Conservation (phyloP, 2,113 vertebrate species). For the Hiodon alosoides region DNA sequence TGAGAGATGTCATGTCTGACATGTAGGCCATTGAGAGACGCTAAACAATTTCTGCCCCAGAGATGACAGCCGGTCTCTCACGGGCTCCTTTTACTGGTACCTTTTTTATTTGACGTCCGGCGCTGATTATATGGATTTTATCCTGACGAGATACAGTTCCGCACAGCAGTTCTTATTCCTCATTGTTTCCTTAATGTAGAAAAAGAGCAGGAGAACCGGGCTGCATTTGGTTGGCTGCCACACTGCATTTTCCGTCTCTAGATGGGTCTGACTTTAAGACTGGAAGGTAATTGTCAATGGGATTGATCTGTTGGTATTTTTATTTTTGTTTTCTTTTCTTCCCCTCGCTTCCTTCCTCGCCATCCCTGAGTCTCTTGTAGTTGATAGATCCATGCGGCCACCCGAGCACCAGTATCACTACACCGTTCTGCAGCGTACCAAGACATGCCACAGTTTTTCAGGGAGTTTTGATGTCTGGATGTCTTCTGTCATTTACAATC, state of each 20-base stretch:
- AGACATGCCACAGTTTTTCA: slow-evolving; percentile 63
- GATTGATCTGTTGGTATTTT: slow-evolving; percentile 48
- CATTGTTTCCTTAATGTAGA: slow-evolving; percentile 4
- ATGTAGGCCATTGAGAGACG: background rate
- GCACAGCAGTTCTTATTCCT: background rate
- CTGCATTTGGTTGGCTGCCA: slow-evolving; percentile 5
- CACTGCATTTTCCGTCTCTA: slow-evolving; percentile 21
- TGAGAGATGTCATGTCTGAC: background rate
- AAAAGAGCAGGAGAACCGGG: slow-evolving; percentile 5
- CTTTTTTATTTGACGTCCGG: background rate
- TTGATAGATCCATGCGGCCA: slow-evolving; percentile 55
- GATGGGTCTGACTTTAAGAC: slow-evolving; percentile 36
- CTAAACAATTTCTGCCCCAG: background rate
- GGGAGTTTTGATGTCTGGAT: slow-evolving; percentile 80
- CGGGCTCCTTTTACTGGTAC: background rate
- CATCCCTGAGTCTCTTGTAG: slow-evolving; percentile 35
- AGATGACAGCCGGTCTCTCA: background rate
- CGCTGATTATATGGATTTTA: slow-evolving; percentile 2
- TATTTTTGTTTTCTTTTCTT: slow-evolving; percentile 35
- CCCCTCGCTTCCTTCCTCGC: slow-evolving; percentile 26
- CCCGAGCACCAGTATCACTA: slow-evolving; percentile 58
- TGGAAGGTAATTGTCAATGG: slow-evolving; percentile 60
- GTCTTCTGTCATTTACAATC: slow-evolving; percentile 88
- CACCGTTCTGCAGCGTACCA: slow-evolving; percentile 44
- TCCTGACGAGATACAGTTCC: background rate